A percentile compares a stretch with the other conserved stretches of the same genome.
These are phyloP conservation scores for Tillus elongatus DNA, from an alignment of 2,888 invertebrate genomes.

Conservation along the genomic window DNA sequence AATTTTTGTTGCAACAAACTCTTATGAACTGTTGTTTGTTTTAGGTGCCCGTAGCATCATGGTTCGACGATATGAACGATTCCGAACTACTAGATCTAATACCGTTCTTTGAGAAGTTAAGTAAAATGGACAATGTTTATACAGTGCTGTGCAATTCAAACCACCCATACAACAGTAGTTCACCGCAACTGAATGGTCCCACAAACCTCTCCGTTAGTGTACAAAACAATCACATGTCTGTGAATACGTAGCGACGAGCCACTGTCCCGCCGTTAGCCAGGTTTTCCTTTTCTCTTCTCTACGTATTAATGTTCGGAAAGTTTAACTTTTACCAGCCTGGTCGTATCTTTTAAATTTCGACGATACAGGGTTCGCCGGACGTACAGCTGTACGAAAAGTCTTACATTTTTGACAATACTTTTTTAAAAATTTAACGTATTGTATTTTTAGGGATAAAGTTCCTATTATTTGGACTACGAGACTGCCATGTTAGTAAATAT, in stretches of 20 bases:
- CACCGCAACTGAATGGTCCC: slow-evolving; percentile 31
- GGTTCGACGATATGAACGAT: slow-evolving; percentile 99
- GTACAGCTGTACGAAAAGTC: no score
- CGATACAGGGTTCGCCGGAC: no score
- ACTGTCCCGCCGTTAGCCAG: slow-evolving; percentile 13
- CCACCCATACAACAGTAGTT: slow-evolving; percentile 61
- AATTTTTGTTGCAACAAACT: neutral
- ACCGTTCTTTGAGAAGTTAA: slow-evolving; percentile 95
- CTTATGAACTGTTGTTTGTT: slow-evolving; percentile 23
- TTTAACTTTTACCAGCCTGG: slow-evolving; percentile 19
- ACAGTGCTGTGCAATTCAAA: slow-evolving; percentile 88
- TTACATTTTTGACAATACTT: no score
- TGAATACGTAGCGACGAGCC: slow-evolving; percentile 32
- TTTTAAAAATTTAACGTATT: no score
- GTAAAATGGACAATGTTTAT: slow-evolving; percentile 95
- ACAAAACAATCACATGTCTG: slow-evolving; percentile 27
- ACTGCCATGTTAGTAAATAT: no score
- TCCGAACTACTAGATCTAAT: slow-evolving; percentile 93
- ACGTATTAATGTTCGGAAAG: slow-evolving; percentile 27
- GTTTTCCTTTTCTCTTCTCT: slow-evolving; percentile 23
- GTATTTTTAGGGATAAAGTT: no score
- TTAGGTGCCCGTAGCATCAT: slow-evolving; percentile 95
- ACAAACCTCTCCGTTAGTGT: slow-evolving; percentile 19
- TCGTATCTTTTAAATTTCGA: neutral
- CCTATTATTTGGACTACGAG: no score